Conservation (phyloP, 2,888 invertebrate genomes). For the Aplocera efformata region DNA sequence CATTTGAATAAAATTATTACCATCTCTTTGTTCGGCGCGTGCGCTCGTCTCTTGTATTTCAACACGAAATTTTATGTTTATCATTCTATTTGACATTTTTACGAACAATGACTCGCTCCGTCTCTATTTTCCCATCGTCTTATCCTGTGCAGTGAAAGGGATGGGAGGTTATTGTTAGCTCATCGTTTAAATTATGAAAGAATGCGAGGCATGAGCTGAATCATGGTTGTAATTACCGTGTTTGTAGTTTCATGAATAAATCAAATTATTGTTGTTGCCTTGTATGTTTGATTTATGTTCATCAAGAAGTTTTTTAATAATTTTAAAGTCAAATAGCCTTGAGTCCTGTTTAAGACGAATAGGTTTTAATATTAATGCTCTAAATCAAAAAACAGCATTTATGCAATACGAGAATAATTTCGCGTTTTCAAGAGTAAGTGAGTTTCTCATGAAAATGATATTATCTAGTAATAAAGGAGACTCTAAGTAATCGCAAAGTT, state of each 20-base stretch:
- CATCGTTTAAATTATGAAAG: slow-evolving; percentile 53
- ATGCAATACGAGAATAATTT: too few species aligned
- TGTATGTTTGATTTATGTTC: too few species aligned
- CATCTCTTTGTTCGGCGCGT: slow-evolving; percentile 56
- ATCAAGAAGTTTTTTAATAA: too few species aligned
- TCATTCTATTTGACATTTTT: slow-evolving; percentile 78
- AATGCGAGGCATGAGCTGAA: slow-evolving; percentile 67
- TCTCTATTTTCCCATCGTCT: slow-evolving; percentile 47
- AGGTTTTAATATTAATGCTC: too few species aligned
- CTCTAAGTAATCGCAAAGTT: slow-evolving; percentile 6
- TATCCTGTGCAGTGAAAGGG: slow-evolving; percentile 44
- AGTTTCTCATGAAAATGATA: too few species aligned
- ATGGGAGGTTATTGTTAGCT: slow-evolving; percentile 53
- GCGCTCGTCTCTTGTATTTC: slow-evolving; percentile 57
- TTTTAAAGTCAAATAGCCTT: too few species aligned
- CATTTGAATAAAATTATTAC: slow-evolving; percentile 68
- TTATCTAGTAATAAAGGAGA: background rate
- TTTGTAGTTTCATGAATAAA: slow-evolving; percentile 38
- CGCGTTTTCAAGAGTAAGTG: too few species aligned
- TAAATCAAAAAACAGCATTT: too few species aligned
- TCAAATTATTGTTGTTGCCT: slow-evolving; percentile 6
- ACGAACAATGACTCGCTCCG: slow-evolving; percentile 62
- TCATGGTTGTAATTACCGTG: slow-evolving; percentile 61
- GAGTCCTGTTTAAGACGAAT: too few species aligned
- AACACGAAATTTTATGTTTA: slow-evolving; percentile 75